Percentiles rank a stretch among this genome's conserved stretches.
These are phyloP conservation scores for Hydrolagus colliei DNA, from an alignment of 2,797 vertebrate genomes.

Conservation along the genomic window DNA sequence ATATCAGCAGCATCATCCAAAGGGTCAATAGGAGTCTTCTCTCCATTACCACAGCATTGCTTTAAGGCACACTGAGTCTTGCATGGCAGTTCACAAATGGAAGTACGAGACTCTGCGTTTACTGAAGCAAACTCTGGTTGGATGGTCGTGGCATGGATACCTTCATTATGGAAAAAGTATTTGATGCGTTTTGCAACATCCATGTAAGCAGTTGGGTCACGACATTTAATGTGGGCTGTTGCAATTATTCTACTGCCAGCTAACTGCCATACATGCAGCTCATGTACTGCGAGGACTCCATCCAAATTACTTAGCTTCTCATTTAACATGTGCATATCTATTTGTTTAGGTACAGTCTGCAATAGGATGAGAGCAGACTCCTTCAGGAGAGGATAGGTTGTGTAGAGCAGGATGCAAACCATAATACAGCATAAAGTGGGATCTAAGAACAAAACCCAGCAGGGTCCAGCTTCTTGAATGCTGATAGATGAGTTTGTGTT, in stretches of 20 bases:
- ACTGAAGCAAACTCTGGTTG: slow-evolving; percentile 92
- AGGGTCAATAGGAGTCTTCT: slow-evolving; percentile 46
- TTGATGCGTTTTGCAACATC: slow-evolving; percentile 94
- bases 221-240: slow-evolving; percentile 95
- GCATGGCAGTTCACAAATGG: slow-evolving; percentile 86
- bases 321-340: slow-evolving; percentile 81
- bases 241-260: slow-evolving; percentile 95
- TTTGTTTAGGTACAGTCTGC: slow-evolving; percentile 95
- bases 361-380: slow-evolving; percentile 96
- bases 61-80: slow-evolving; percentile 91
- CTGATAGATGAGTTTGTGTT: slow-evolving; percentile 40
- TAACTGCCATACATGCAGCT: slow-evolving; percentile 94
- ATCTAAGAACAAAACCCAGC: slow-evolving; percentile 95
- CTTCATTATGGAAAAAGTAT: slow-evolving; percentile 89
- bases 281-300: slow-evolving; percentile 88
- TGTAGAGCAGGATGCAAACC: slow-evolving; percentile 90
- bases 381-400: slow-evolving; percentile 89
- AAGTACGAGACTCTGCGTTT: slow-evolving; percentile 71
- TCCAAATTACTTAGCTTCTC: slow-evolving; percentile 73
- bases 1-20: background rate
- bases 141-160: slow-evolving; percentile 95
- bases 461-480: slow-evolving; percentile 64
- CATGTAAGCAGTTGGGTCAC: slow-evolving; percentile 89
- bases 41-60: slow-evolving; percentile 74
- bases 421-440: slow-evolving; percentile 88